These are phyloP conservation scores for Troilus luridus DNA, from an alignment of 2,888 invertebrate genomes.

Conservation along the genomic window DNA sequence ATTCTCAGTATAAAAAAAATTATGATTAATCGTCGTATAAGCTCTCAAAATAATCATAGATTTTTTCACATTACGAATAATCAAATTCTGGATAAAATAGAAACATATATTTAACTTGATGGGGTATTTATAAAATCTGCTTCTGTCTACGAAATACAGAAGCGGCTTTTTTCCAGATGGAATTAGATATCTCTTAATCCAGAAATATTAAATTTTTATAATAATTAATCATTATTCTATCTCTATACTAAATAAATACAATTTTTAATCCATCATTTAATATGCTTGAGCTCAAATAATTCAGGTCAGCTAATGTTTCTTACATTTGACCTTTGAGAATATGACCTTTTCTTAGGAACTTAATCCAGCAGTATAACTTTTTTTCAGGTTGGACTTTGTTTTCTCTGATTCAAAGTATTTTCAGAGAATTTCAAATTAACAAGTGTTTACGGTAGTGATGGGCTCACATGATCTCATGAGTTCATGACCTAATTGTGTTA, in stretches of 20 bases:
- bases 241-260: not conserved
- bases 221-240: not conserved
- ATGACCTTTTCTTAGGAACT: not conserved
- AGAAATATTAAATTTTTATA: not conserved
- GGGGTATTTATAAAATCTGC: too few relatives aligned
- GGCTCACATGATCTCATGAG: too few relatives aligned
- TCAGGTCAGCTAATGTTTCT: not conserved
- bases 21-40: too few relatives aligned
- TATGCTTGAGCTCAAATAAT: not conserved
- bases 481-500: too few relatives aligned
- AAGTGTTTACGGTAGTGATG: too few relatives aligned
- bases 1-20: too few relatives aligned
- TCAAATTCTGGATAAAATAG: too few relatives aligned
- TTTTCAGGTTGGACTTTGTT: not conserved
- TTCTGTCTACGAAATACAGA: too few relatives aligned
- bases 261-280: not conserved
- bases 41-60: too few relatives aligned
- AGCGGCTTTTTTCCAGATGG: too few relatives aligned
- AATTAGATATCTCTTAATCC: not conserved
- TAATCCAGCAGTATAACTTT: not conserved
- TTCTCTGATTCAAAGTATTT: fast-evolving
- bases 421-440: not conserved
- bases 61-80: too few relatives aligned
- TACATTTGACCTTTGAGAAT: not conserved
- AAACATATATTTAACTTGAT: too few relatives aligned